Conservation (phyloP, 2,113 vertebrate genomes). For the Pao palembangensis region DNA sequence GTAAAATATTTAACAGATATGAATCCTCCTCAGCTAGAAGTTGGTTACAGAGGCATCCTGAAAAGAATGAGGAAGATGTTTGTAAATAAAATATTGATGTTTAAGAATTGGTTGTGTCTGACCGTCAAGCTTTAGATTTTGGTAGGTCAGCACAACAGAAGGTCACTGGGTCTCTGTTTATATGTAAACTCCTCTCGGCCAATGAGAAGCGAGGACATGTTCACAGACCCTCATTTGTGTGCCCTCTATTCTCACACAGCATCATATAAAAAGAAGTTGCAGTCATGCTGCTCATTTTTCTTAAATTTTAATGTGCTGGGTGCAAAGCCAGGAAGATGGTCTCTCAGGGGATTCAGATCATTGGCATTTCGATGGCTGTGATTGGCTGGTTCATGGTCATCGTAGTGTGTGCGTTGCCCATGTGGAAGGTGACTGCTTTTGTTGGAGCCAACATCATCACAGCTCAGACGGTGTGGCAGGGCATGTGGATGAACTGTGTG, state of each 20-base stretch:
- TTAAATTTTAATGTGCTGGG: not conserved
- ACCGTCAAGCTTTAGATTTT: conserved; percentile 53
- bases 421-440: conserved; percentile 75
- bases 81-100: not conserved
- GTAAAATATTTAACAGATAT: too few relatives aligned
- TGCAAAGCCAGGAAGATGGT: conserved; percentile 52
- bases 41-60: too few relatives aligned
- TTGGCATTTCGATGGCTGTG: conserved; percentile 53
- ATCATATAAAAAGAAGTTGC: conserved; percentile 44
- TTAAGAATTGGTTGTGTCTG: conserved; percentile 5
- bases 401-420: conserved; percentile 70
- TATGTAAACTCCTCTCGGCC: conserved; percentile 60
- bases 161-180: conserved; percentile 60
- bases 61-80: too few relatives aligned
- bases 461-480: conserved; percentile 75
- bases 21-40: too few relatives aligned
- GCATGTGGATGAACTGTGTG: conserved; percentile 85
- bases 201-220: conserved; percentile 26
- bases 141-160: conserved; percentile 43
- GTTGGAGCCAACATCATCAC: conserved; percentile 76
- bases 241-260: conserved; percentile 22
- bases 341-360: conserved; percentile 72
- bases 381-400: conserved; percentile 71
- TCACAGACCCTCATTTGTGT: conserved; percentile 40
- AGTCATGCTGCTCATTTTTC: not conserved